Evolutionary conservation across 2,888 invertebrate species (phyloP), one percentile per base, ranked within the genome.

Genomic region (Tyria jacobaeae): DNA sequence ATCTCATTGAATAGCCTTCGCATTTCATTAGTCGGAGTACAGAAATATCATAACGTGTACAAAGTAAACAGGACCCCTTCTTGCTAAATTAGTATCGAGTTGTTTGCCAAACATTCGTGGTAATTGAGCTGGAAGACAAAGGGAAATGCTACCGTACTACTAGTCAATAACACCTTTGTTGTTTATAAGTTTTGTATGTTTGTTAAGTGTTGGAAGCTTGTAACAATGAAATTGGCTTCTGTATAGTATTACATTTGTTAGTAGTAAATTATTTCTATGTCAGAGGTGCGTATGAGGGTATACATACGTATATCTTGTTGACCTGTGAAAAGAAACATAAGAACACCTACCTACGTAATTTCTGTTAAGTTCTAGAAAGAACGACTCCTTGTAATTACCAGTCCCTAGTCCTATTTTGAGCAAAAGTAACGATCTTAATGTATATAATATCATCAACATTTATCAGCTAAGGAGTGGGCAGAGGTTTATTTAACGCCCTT

Each of bases 1-100:
- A 80, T 80, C 75, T 68, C 64, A 68, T 69, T 56, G 68, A 72
- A 76, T 75, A 65, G 58, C 72, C 65, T 64, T 69, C 60, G 63
- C 71, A 59, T 79, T 81, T 82, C 80, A 82, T 82, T 82, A 79
- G 75, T 61, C 60, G 62, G 62, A 78, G 77, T 75, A 77, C 49
- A 71, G 64, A 70, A 78, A 78, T 73, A 80, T 81, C 73, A 80
- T 81, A 78, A 77, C 68, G 74, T 63, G 64, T 57, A 66, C 63
- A 61, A 75, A 62, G 73, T 67, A 79, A 81, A 81, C 73, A 80
- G 57, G 54, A 59, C 61, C 51, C 48, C 74, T 73, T 70, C 73
- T 69, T 58, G 66, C 70, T 68, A 70, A 76, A 78, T 78, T 79
- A 75, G 71, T 79, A 78, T 71, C 31, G 68, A 73, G 73, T 70